Conservation (phyloP, 2,888 invertebrate species). For the Lithophane leautieri region DNA sequence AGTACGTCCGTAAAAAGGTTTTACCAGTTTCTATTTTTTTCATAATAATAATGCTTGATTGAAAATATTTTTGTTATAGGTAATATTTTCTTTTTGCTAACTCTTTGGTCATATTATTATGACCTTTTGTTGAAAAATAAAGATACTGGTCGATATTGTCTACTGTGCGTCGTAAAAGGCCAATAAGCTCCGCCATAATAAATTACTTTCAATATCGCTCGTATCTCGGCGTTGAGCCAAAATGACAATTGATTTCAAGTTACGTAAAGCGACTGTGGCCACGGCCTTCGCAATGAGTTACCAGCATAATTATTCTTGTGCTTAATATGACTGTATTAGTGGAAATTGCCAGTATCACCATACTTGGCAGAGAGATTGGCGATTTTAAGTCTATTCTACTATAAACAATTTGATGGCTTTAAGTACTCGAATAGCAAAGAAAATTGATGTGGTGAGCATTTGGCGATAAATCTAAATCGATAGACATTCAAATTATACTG, state of each 20-base stretch:
- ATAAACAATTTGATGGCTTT: neutral
- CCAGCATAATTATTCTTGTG: no score
- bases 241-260: constrained; percentile 6
- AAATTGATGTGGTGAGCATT: neutral
- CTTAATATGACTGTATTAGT: no score
- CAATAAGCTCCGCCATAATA: neutral
- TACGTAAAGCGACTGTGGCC: no score
- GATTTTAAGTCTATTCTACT: neutral
- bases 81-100: neutral
- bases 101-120: neutral
- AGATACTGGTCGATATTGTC: neutral
- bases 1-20: constrained; percentile 27
- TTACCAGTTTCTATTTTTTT: constrained; percentile 5
- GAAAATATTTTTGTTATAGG: constrained; percentile 23
- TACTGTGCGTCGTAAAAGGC: neutral
- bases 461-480: neutral
- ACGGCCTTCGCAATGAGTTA: neutral
- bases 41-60: constrained; percentile 30
- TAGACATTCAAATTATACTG: no score
- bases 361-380: neutral
- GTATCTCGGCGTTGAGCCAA: constrained; percentile 4
- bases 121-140: neutral
- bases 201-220: constrained; percentile 4
- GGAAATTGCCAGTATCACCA: neutral
- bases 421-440: neutral